Evolutionary conservation across 1,140 invertebrate species (phyloP).

Genomic region (Vanessa tameamea): DNA sequence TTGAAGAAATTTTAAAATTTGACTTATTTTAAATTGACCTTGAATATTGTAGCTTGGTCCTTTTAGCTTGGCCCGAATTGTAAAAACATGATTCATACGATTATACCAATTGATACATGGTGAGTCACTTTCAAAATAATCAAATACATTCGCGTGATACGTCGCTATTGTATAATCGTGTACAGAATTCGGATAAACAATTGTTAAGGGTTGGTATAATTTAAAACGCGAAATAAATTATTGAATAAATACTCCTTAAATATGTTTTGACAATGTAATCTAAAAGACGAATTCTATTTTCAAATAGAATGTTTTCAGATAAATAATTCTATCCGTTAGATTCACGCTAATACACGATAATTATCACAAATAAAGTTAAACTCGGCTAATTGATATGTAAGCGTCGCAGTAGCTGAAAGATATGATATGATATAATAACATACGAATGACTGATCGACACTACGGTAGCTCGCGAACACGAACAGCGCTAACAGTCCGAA

Average conservation of each 20-base stretch:
- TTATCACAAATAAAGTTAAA: background rate
- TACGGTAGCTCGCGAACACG: background rate
- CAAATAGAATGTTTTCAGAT: too few species aligned
- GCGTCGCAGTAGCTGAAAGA: background rate
- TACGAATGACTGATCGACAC: background rate
- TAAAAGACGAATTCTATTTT: too few species aligned
- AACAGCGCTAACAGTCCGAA: background rate
- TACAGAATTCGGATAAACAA: constrained; percentile 2
- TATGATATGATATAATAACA: background rate
- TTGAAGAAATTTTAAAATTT: background rate
- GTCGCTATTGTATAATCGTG: constrained; percentile 25
- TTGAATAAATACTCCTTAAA: too few species aligned
- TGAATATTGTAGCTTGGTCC: constrained; percentile 28
- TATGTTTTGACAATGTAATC: too few species aligned
- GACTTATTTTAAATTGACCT: constrained; percentile 41
- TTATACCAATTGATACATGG: constrained; percentile 41
- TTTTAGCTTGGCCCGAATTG: constrained; percentile 38
- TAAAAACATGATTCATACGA: constrained; percentile 46
- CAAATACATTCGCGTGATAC: constrained; percentile 39
- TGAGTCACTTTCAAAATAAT: constrained; percentile 42
- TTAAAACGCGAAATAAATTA: too few species aligned
- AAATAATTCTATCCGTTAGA: too few species aligned
- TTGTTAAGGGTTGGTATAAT: background rate
- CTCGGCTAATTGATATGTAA: background rate
- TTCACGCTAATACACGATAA: background rate